A percentile compares a stretch with the other conserved stretches of the same genome.
Conservation (phyloP, 2,888 invertebrate species). For the Drosophila mercatorum region DNA sequence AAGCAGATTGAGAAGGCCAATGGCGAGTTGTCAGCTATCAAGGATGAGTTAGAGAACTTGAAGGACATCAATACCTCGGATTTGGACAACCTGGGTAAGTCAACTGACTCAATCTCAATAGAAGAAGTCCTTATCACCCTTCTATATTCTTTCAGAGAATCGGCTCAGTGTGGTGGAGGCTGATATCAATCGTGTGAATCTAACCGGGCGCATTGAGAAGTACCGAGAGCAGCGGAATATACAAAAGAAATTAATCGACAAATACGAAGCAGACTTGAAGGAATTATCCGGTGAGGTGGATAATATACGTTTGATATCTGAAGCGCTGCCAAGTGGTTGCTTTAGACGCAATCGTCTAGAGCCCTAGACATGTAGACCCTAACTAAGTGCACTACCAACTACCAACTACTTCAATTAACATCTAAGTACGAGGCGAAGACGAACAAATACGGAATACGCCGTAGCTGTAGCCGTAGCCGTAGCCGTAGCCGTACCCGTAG, state of each 20-base stretch:
- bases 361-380: constrained; percentile 71
- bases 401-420: constrained; percentile 76
- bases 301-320: constrained; percentile 92
- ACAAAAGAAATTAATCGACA: constrained; percentile 91
- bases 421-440: constrained; percentile 59
- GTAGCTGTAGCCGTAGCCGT: neutral
- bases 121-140: neutral
- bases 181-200: constrained; percentile 89
- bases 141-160: constrained; percentile 85
- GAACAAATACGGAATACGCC: constrained; percentile 52
- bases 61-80: constrained; percentile 90
- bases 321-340: constrained; percentile 93
- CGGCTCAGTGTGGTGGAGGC: constrained; percentile 89
- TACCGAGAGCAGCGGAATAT: constrained; percentile 89
- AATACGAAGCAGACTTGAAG: constrained; percentile 91
- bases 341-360: constrained; percentile 92
- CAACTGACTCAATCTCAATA: neutral
- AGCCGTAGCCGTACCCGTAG: constrained; percentile 60
- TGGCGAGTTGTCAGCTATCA: constrained; percentile 90
- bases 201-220: constrained; percentile 90
- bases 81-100: constrained; percentile 87
- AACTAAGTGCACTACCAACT: constrained; percentile 50
- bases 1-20: constrained; percentile 93
- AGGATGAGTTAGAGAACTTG: constrained; percentile 90
- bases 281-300: constrained; percentile 90